Evolutionary conservation across 2,888 invertebrate genomes (phyloP).

Genomic region (Drosophila helvetica): DNA sequence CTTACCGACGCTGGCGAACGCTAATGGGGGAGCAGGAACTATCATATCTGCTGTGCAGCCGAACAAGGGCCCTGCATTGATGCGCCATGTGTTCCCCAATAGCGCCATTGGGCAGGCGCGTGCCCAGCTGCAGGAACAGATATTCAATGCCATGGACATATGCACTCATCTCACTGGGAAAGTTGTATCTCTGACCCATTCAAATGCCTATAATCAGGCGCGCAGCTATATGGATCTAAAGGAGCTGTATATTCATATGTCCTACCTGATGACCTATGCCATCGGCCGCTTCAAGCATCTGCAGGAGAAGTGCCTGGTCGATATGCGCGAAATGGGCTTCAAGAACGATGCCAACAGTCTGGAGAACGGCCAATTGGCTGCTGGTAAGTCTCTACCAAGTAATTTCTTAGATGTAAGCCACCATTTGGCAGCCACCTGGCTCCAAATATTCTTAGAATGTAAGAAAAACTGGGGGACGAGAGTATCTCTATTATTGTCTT

Average conservation of each 20-base stretch:
- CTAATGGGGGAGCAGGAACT: conserved; percentile 37
- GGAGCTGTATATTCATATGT: conserved; percentile 83
- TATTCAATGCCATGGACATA: conserved; percentile 83
- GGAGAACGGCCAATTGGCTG: conserved; percentile 82
- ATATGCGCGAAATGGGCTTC: conserved; percentile 83
- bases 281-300: conserved; percentile 83
- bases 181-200: conserved; percentile 83
- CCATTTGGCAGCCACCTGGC: background rate
- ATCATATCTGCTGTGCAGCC: conserved; percentile 30
- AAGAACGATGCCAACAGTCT: conserved; percentile 82
- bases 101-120: conserved; percentile 81
- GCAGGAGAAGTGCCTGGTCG: conserved; percentile 83
- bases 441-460: background rate
- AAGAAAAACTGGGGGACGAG: background rate
- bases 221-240: conserved; percentile 82
- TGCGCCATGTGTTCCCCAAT: conserved; percentile 78
- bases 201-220: conserved; percentile 83
- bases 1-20: background rate
- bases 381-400: conserved; percentile 74
- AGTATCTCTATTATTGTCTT: conserved; percentile 50
- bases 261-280: conserved; percentile 83
- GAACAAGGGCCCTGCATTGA: conserved; percentile 54
- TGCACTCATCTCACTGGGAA: conserved; percentile 83
- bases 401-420: background rate
- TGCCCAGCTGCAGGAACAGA: conserved; percentile 81